Percentiles rank a stretch among this genome's conserved stretches.
phyloP scores from a whole-genome alignment of 1,140 invertebrate genomes.

The Aphis craccivora region DNA sequence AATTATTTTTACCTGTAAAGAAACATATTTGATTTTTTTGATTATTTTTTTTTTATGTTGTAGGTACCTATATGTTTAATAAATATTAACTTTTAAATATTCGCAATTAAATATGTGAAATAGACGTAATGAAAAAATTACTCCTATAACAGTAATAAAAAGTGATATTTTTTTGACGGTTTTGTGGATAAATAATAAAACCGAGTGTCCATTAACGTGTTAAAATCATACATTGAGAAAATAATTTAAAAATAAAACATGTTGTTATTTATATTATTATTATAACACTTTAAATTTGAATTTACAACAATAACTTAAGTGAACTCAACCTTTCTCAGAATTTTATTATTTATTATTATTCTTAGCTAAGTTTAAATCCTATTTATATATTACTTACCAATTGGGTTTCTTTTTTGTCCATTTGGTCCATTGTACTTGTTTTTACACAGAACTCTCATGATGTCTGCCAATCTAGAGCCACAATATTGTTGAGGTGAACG shows the following conservation, averaged over 20 bases:
- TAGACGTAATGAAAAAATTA: too few species aligned
- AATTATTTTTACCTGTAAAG: too few species aligned
- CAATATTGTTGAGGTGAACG: slow-evolving; percentile 30
- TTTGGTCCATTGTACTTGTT: neutral
- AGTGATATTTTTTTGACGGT: too few species aligned
- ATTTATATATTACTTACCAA: neutral
- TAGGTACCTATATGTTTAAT: too few species aligned
- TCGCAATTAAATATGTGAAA: too few species aligned
- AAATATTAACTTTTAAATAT: too few species aligned
- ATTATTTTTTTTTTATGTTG: too few species aligned
- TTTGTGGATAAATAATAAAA: too few species aligned
- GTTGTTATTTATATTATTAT: neutral
- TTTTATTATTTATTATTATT: neutral
- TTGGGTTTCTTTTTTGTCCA: neutral
- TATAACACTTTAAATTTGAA: neutral
- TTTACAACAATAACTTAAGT: neutral
- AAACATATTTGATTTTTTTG: too few species aligned
- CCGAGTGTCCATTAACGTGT: neutral
- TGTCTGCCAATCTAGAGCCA: slow-evolving; percentile 5
- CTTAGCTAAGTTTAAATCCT: neutral
- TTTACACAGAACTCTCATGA: neutral
- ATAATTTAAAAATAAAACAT: neutral
- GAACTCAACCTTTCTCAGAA: neutral
- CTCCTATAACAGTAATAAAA: too few species aligned
- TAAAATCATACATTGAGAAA: neutral